Evolutionary conservation across 2,797 vertebrate species (phyloP).

Genomic region (Cyprinella venusta): DNA sequence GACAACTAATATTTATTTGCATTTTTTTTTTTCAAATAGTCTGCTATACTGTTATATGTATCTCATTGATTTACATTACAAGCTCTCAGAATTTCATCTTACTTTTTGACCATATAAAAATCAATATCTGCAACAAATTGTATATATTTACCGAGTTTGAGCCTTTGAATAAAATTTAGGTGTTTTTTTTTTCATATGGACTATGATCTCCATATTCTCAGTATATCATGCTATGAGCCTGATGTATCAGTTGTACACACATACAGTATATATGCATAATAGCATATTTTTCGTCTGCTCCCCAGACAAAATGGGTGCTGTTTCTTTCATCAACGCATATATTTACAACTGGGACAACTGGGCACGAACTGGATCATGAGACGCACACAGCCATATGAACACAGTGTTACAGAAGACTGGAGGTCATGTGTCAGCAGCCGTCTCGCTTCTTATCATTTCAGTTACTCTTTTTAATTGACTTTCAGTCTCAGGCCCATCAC

Average conservation of each 20-base stretch:
- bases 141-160: not conserved
- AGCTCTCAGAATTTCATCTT: not conserved
- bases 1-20: too few relatives aligned
- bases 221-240: not conserved
- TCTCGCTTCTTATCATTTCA: constrained; percentile 76
- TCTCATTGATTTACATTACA: constrained; percentile 8
- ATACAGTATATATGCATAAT: not conserved
- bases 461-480: constrained; percentile 74
- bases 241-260: not conserved
- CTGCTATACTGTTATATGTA: not conserved
- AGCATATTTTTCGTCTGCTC: constrained; percentile 27
- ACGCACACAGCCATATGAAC: not conserved
- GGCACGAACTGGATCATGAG: not conserved
- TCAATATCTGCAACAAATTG: not conserved
- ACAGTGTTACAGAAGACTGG: constrained; percentile 12
- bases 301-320: not conserved
- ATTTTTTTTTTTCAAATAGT: not conserved
- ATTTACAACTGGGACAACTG: constrained; percentile 19
- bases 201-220: not conserved
- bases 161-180: not conserved
- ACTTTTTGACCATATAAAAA: not conserved
- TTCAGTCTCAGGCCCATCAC: constrained; percentile 9
- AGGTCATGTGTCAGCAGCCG: constrained; percentile 60
- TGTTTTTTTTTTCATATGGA: not conserved
- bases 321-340: not conserved